Evolutionary conservation across 92 coral and sea anemone species (phyloP).

Genomic region (Epizoanthus ramosus): DNA sequence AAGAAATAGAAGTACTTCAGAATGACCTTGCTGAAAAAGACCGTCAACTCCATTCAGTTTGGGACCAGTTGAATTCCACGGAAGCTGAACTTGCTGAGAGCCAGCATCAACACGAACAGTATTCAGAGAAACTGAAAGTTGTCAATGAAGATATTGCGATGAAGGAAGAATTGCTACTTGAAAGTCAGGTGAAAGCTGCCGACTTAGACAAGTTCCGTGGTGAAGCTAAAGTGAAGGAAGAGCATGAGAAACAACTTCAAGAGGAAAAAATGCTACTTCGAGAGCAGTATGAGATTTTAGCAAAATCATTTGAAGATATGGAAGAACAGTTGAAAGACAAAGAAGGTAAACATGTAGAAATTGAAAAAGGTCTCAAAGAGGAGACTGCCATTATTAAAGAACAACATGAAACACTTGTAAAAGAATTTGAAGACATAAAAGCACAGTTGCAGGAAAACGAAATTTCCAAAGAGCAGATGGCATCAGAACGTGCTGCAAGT

Average conservation of each 20-base stretch:
- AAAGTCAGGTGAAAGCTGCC: slow-evolving; percentile 27
- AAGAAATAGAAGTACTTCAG: slow-evolving; percentile 59
- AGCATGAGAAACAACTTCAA: slow-evolving; percentile 53
- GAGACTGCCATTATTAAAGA: neutral
- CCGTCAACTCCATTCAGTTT: slow-evolving; percentile 33
- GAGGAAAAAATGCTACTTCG: slow-evolving; percentile 52
- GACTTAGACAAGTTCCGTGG: slow-evolving; percentile 25
- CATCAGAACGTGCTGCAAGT: neutral
- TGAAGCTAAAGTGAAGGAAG: slow-evolving; percentile 23
- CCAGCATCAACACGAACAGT: slow-evolving; percentile 26
- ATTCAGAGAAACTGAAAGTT: slow-evolving; percentile 48
- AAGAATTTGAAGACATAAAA: neutral
- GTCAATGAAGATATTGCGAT: slow-evolving; percentile 38
- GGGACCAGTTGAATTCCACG: slow-evolving; percentile 43
- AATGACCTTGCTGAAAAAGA: slow-evolving; percentile 64
- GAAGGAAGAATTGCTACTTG: slow-evolving; percentile 40
- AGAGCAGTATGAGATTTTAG: slow-evolving; percentile 38
- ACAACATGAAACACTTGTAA: slow-evolving; percentile 3
- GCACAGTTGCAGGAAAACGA: slow-evolving; percentile 7
- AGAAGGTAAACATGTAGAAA: slow-evolving; percentile 9
- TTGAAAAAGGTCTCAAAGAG: slow-evolving; percentile 5
- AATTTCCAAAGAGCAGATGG: slow-evolving; percentile 19
- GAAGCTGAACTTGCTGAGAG: slow-evolving; percentile 6
- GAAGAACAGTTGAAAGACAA: slow-evolving; percentile 14
- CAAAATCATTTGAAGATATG: slow-evolving; percentile 28